Base-by-base conservation (phyloP, 1,140 invertebrate species). In the Cylas formicarius region DNA sequence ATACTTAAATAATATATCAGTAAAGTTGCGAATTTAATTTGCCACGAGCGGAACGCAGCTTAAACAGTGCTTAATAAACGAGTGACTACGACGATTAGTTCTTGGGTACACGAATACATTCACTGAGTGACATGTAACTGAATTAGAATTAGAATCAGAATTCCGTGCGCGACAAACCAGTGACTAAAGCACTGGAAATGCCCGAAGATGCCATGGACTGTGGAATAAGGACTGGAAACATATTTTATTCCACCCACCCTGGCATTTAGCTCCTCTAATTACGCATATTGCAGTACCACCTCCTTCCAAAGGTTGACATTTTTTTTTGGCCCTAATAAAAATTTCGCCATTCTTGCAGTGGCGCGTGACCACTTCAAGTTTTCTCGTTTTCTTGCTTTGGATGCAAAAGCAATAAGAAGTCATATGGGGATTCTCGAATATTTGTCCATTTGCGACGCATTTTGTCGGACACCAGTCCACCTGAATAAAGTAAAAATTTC, bases 181-280 rank as follows among this genome's bases (percentile, higher is more conserved):
- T n/a, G n/a, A n/a, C n/a, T n/a, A n/a, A n/a, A n/a, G n/a, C n/a
- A n/a, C n/a, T n/a, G n/a, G n/a, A n/a, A n/a, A n/a, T n/a, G n/a
- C n/a, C n/a, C n/a, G n/a, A n/a, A n/a, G n/a, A n/a, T n/a, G n/a
- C n/a, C n/a, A n/a, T n/a, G n/a, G n/a, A n/a, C n/a, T n/a, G n/a
- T n/a, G n/a, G n/a, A n/a, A n/a, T n/a, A n/a, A n/a, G n/a, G n/a
- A n/a, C n/a, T n/a, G n/a, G n/a, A n/a, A n/a, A n/a, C n/a, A n/a
- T n/a, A 6, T 31, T 31, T 7, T 11, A 13, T 5, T 5, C 6
- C 18, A 6, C 29, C 13, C 6, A 31, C 29, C 23, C 9, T 39
- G 46, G 17, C 46, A 48, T n/a, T 21, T 14, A 16, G 24, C 19
- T 10, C 26, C 11, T n/a, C 16, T n/a, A 4, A 48, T 35, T 9